Conservation (phyloP, 2,797 vertebrate genomes). For the Pitangus sulphuratus region DNA sequence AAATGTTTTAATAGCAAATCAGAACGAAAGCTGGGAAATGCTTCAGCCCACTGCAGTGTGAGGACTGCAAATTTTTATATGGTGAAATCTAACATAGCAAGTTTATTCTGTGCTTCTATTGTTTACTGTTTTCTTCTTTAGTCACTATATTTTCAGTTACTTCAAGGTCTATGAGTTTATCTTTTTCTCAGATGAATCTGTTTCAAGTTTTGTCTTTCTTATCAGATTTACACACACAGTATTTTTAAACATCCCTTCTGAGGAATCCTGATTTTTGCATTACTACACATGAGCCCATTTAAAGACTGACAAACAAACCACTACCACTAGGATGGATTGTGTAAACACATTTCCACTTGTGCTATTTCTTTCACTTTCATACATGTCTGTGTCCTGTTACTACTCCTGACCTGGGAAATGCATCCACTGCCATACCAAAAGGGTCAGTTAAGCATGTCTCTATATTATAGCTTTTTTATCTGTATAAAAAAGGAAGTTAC, state of each 20-base stretch:
- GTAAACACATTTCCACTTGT: neutral
- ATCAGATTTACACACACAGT: fast-evolving
- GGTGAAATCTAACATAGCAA: neutral
- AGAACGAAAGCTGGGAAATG: neutral
- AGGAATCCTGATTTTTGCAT: neutral
- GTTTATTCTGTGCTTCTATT: neutral
- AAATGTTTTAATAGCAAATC: neutral
- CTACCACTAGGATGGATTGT: neutral
- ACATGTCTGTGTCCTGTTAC: neutral
- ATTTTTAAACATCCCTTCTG: neutral
- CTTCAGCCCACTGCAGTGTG: neutral
- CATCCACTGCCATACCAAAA: neutral
- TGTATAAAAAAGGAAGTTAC: neutral
- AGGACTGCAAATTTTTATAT: neutral
- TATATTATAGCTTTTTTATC: neutral
- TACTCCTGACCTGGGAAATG: neutral
- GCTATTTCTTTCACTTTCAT: neutral
- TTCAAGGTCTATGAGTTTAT: neutral
- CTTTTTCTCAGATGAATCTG: neutral
- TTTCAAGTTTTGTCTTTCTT: neutral
- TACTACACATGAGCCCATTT: neutral
- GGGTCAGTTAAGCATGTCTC: neutral
- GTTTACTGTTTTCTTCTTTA: neutral
- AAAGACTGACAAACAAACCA: neutral
- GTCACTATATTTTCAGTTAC: neutral